A percentile compares a stretch with the other conserved stretches of the same genome.
phyloP scores from a whole-genome alignment of 2,888 invertebrate species.

The Nomada fucata region DNA sequence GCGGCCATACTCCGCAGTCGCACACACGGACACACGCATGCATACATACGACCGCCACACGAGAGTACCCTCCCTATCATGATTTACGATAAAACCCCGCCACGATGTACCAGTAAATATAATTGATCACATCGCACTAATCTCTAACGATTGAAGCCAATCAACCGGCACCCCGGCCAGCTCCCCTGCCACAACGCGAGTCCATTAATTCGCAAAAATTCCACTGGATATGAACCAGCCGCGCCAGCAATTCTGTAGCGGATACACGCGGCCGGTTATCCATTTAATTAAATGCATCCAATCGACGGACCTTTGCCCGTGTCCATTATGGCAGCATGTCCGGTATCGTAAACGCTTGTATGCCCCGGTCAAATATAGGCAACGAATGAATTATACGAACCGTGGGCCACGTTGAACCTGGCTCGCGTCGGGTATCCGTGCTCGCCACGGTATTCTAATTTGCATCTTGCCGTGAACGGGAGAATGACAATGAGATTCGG shows the following conservation, averaged over 20 bases:
- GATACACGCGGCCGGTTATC: slow-evolving; percentile 11
- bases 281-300: slow-evolving; percentile 45
- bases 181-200: background rate
- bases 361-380: slow-evolving; percentile 18
- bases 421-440: slow-evolving; percentile 11
- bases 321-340: slow-evolving; percentile 40
- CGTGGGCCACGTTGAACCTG: slow-evolving; percentile 1
- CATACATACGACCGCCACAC: too few relatives aligned
- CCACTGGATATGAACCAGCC: background rate
- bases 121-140: too few relatives aligned
- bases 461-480: slow-evolving; percentile 37
- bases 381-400: slow-evolving; percentile 53
- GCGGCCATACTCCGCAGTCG: too few relatives aligned
- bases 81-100: too few relatives aligned
- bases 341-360: slow-evolving; percentile 37
- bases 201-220: background rate
- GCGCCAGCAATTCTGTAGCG: background rate
- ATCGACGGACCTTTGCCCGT: slow-evolving; percentile 11
- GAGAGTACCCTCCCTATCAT: too few relatives aligned
- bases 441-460: slow-evolving; percentile 45
- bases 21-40: too few relatives aligned
- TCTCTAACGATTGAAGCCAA: background rate
- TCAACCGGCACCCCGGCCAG: too few relatives aligned
- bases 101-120: too few relatives aligned
- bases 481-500: slow-evolving; percentile 50